Evolutionary conservation across 1,140 invertebrate species (phyloP).

Genomic region (Ostrea denselamellosa): DNA sequence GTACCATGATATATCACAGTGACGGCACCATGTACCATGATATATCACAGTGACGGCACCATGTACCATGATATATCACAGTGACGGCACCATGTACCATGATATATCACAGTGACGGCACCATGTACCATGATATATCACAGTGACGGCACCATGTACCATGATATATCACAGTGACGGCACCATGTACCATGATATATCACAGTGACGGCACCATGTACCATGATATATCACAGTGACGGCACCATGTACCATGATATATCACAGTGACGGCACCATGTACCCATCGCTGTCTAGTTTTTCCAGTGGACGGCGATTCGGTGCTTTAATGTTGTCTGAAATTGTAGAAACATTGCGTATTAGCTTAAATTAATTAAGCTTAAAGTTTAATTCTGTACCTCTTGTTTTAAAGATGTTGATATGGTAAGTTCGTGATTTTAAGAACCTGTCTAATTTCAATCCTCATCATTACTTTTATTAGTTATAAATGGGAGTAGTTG

Average conservation of each 20-base stretch:
- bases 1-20: too few relatives aligned
- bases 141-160: too few relatives aligned
- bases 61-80: too few relatives aligned
- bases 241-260: too few relatives aligned
- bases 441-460: too few relatives aligned
- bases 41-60: not conserved
- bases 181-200: too few relatives aligned
- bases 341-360: not conserved
- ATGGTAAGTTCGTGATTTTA: too few relatives aligned
- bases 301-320: not conserved
- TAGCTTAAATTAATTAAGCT: not conserved
- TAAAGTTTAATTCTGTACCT: not conserved
- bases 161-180: not conserved
- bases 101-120: not conserved
- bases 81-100: not conserved
- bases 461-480: too few relatives aligned
- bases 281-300: constrained; percentile 6
- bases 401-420: too few relatives aligned
- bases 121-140: not conserved
- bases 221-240: not conserved
- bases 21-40: constrained; percentile 7
- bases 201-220: too few relatives aligned
- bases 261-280: not conserved
- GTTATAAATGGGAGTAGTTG: too few relatives aligned
- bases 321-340: not conserved